Conservation (phyloP, 2,113 vertebrate species). For the Condylura cristata region DNA sequence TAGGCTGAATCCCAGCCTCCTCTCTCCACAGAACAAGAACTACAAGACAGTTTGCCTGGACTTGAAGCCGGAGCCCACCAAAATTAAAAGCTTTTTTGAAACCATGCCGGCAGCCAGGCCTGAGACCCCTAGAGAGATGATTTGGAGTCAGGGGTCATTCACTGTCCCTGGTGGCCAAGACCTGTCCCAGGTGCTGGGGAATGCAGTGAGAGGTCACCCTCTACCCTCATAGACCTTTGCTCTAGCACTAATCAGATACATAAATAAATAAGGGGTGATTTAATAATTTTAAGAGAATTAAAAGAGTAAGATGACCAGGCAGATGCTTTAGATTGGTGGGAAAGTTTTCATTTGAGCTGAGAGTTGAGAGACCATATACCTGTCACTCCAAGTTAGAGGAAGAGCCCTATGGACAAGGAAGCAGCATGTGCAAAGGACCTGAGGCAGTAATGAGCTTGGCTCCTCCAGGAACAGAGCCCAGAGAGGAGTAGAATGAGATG, state of each 20-base stretch:
- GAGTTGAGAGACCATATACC: fast-evolving
- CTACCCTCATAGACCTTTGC: background rate
- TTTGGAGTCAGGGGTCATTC: background rate
- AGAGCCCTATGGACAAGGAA: background rate
- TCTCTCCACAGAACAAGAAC: constrained; percentile 57
- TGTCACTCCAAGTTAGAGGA: background rate
- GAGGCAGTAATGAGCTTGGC: background rate
- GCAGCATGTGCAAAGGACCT: fast-evolving
- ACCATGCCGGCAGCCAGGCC: background rate
- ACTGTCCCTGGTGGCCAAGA: background rate
- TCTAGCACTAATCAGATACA: background rate
- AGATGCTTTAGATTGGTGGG: background rate
- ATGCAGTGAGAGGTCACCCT: background rate
- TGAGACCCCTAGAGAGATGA: background rate
- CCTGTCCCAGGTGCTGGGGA: constrained; percentile 14
- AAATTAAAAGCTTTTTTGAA: constrained; percentile 48
- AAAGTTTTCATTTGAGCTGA: background rate
- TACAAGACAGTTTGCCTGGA: constrained; percentile 51
- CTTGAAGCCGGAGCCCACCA: constrained; percentile 40
- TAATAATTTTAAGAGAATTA: background rate
- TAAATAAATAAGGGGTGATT: background rate
- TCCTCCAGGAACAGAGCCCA: background rate
- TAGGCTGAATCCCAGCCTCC: background rate
- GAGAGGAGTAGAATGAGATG: background rate
- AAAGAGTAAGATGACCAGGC: background rate